Evolutionary conservation across 37 sponge, comb jelly and placozoan species (phyloP).

Genomic region (Agelas oroides): DNA sequence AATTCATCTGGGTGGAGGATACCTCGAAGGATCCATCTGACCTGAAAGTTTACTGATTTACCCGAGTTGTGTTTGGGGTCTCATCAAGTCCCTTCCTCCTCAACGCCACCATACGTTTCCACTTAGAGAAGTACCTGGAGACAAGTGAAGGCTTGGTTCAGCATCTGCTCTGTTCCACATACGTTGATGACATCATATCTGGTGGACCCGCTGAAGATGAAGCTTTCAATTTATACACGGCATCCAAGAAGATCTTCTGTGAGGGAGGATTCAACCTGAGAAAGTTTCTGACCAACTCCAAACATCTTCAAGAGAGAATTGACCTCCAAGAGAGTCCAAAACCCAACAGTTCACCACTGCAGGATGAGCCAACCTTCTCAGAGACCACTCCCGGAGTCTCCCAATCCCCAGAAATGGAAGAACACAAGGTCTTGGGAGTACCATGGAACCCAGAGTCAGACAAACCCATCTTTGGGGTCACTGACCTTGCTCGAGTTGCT

Average conservation of each 20-base stretch:
- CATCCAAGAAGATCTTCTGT: conserved; percentile 36
- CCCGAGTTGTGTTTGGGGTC: conserved; percentile 55
- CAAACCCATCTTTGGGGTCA: conserved; percentile 41
- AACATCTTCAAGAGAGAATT: conserved; percentile 19
- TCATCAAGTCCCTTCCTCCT: conserved; percentile 51
- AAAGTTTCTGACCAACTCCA: conserved; percentile 51
- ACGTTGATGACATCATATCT: conserved; percentile 64
- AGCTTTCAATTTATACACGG: conserved; percentile 24
- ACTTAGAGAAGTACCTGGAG: conserved; percentile 30
- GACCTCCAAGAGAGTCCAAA: conserved; percentile 12
- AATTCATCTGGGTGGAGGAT: conserved; percentile 70
- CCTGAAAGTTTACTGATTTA: conserved; percentile 33
- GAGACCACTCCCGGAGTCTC: conserved; percentile 29
- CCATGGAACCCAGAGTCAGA: conserved; percentile 54
- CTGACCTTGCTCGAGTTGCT: conserved; percentile 21
- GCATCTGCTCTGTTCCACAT: conserved; percentile 29
- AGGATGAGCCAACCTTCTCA: conserved; percentile 26
- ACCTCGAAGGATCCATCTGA: conserved; percentile 5
- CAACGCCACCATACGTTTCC: conserved; percentile 51
- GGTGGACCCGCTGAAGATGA: conserved; percentile 54
- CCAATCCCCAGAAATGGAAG: not conserved
- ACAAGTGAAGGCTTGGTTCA: conserved; percentile 6
- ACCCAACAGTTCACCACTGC: not conserved
- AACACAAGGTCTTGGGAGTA: conserved; percentile 61
- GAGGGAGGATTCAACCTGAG: conserved; percentile 47